Base-by-base conservation (phyloP, 1,140 invertebrate species). In the Bombus superbus region DNA sequence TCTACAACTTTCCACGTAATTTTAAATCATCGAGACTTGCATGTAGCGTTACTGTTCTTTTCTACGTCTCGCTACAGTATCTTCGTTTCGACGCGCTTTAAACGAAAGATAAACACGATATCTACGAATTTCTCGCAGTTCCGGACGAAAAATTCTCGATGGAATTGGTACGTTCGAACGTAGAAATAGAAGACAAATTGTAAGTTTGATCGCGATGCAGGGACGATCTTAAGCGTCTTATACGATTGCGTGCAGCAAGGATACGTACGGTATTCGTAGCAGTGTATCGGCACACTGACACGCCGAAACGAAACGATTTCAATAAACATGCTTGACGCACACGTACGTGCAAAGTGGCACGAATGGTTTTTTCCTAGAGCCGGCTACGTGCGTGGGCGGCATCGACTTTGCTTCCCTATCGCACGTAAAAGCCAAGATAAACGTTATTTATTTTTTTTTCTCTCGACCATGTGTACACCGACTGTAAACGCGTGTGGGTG, bases 341-440 rank as follows among this genome's bases (percentile, higher is more conserved):
- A 64, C 83, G 83, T 85, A 75, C 84, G 78, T 66, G 69, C 79
- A 53, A 81, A 74, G 79, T 81, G 84, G 79, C 84, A 85, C 84
- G 84, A 85, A 85, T 81, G 84, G 42, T 74, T 85, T 85, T 85
- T 85, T 81, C 71, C 83, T 72, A 80, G 84, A 81, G 57, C 1
- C 69, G 42, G 68, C 53, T 85, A 85, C 78, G 84, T 85, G 79
- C 84, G 84, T 85, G 79, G 84, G 84, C 84, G 79, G 44, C 68
- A 71, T 57, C 84, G 71, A 57, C 59, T 66, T 74, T 68, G 78
- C 78, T 75, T 81, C 78, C 84, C 84, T 85, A 81, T 85, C 84
- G 84, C 84, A 85, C 84, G 84, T 85, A 85, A 81, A 81, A 69
- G 57, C 84, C 69, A 57, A 81, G 84, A 85, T 81, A 85, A 81